These are phyloP conservation scores for Tenthredo livida DNA, from an alignment of 2,888 invertebrate genomes.

Conservation along the genomic window DNA sequence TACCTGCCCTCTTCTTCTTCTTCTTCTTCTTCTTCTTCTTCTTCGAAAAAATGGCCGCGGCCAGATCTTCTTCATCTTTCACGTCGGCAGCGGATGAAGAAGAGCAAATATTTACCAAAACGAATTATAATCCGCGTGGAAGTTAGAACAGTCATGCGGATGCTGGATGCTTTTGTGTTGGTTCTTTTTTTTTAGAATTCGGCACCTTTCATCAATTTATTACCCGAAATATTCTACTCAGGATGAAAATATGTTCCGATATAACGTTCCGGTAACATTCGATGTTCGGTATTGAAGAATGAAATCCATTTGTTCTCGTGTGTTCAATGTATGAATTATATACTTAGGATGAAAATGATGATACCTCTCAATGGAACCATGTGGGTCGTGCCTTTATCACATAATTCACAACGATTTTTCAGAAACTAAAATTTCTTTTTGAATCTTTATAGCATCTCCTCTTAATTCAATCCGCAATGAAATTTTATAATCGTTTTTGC, in stretches of 20 bases:
- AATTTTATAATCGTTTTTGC: background rate
- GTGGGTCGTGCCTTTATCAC: too few relatives aligned
- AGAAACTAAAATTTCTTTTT: too few relatives aligned
- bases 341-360: too few relatives aligned
- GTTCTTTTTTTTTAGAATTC: constrained; percentile 60
- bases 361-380: too few relatives aligned
- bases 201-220: constrained; percentile 64
- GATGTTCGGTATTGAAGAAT: background rate
- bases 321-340: background rate
- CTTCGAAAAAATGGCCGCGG: background rate
- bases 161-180: constrained; percentile 53
- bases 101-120: constrained; percentile 67
- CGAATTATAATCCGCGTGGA: constrained; percentile 65
- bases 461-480: background rate
- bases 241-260: constrained; percentile 1
- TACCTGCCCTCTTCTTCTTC: constrained; percentile 30
- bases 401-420: too few relatives aligned
- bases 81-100: constrained; percentile 53
- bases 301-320: background rate
- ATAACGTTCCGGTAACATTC: background rate
- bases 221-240: background rate
- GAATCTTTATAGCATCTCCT: too few relatives aligned
- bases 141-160: constrained; percentile 51
- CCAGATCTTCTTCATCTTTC: constrained; percentile 12
- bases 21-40: background rate